These are phyloP conservation scores for Ichneumon xanthorius DNA, from an alignment of 2,888 invertebrate genomes.

Conservation along the genomic window DNA sequence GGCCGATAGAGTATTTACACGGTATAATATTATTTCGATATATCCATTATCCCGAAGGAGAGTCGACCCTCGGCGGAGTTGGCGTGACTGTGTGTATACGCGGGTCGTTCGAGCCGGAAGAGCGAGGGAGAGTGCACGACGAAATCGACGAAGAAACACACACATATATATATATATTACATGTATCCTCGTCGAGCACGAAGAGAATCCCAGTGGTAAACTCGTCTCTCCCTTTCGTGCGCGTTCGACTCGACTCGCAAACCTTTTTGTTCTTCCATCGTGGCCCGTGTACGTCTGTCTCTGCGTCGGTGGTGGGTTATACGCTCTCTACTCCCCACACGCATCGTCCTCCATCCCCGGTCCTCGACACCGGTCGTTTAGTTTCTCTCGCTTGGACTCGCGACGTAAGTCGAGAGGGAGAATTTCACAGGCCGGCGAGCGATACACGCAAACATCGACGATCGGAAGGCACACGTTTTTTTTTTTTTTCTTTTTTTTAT, in stretches of 20 bases:
- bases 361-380: constrained; percentile 22
- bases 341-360: constrained; percentile 20
- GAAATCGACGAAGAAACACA: constrained; percentile 30
- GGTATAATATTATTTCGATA: constrained; percentile 49
- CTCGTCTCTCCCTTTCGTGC: constrained; percentile 33
- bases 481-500: not conserved
- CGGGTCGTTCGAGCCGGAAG: constrained; percentile 58
- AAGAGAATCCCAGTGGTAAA: constrained; percentile 9
- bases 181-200: constrained; percentile 6
- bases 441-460: constrained; percentile 39
- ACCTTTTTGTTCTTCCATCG: constrained; percentile 51
- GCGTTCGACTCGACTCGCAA: constrained; percentile 8
- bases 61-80: constrained; percentile 13
- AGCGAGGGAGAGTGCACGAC: constrained; percentile 54
- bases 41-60: constrained; percentile 40
- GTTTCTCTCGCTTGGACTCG: constrained; percentile 23
- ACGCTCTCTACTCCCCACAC: constrained; percentile 18
- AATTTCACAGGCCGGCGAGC: constrained; percentile 30
- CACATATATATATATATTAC: not conserved
- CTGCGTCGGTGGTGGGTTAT: not conserved
- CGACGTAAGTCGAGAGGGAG: constrained; percentile 27
- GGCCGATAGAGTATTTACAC: constrained; percentile 2
- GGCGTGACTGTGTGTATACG: constrained; percentile 10
- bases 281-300: constrained; percentile 16
- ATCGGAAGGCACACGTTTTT: constrained; percentile 2